Percentiles rank a stretch among this genome's conserved stretches.
These are phyloP conservation scores for Mus caroli DNA, from an alignment of 2,797 vertebrate species.

Conservation along the genomic window DNA sequence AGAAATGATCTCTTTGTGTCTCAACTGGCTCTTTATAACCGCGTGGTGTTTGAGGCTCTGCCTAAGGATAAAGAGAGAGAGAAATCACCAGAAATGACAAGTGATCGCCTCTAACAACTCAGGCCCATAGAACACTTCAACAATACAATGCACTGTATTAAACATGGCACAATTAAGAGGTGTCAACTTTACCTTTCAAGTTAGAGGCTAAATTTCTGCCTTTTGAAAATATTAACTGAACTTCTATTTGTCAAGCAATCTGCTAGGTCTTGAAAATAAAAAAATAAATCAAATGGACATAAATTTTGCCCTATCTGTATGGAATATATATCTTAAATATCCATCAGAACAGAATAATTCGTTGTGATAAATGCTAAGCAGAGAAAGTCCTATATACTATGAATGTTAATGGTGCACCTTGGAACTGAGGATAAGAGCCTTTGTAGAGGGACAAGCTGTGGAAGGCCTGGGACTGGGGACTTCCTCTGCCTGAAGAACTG, in stretches of 20 bases:
- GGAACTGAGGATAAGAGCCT: not conserved
- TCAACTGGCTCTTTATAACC: conserved; percentile 92
- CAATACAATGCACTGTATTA: not conserved
- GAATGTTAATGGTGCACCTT: not conserved
- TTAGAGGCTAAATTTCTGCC: conserved; percentile 1
- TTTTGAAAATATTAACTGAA: conserved; percentile 46
- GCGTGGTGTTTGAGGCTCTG: conserved; percentile 95
- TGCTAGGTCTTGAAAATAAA: conserved; percentile 6
- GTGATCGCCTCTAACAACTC: not conserved
- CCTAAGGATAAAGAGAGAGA: conserved; percentile 85
- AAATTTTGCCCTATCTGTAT: not conserved
- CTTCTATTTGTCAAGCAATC: not conserved
- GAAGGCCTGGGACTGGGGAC: not conserved
- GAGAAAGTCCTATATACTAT: not conserved
- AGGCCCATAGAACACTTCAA: not conserved
- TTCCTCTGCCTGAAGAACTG: not conserved
- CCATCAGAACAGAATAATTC: not conserved
- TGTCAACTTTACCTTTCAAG: conserved; percentile 1
- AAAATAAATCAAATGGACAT: conserved; percentile 15
- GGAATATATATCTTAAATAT: not conserved
- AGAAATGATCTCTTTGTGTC: conserved; percentile 92
- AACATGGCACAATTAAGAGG: not conserved
- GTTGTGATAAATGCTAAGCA: not conserved
- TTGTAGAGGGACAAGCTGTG: not conserved
- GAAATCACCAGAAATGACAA: conserved; percentile 51